These are phyloP conservation scores for Chaetorhynchus papuensis DNA, from an alignment of 2,113 vertebrate species.

Conservation along the genomic window DNA sequence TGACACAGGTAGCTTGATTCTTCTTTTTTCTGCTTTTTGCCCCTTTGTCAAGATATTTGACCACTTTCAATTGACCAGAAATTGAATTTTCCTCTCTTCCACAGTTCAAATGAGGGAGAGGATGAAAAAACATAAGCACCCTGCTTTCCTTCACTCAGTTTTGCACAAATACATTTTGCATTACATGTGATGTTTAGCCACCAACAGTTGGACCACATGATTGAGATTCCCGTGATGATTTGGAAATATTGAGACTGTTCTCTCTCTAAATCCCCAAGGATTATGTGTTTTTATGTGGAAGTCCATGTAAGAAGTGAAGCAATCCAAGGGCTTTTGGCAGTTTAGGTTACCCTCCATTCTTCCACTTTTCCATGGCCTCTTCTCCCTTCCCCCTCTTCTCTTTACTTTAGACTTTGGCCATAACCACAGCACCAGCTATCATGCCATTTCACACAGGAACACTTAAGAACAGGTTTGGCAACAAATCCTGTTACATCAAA, in stretches of 20 bases:
- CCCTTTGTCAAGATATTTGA: neutral
- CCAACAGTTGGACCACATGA: neutral
- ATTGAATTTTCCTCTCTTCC: neutral
- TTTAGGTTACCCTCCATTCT: neutral
- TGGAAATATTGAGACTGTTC: slow-evolving; percentile 15
- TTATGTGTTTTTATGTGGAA: neutral
- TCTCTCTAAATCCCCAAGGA: slow-evolving; percentile 1
- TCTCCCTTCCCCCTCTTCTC: neutral
- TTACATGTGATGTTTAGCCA: neutral
- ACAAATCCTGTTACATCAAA: neutral
- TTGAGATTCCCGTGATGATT: neutral
- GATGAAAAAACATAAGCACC: neutral
- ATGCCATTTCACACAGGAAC: neutral
- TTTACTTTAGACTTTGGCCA: neutral
- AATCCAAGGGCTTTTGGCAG: neutral
- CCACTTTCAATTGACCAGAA: neutral
- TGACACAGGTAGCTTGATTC: neutral
- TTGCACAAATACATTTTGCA: neutral
- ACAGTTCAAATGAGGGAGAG: neutral
- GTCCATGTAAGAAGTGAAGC: neutral
- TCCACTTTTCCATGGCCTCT: neutral
- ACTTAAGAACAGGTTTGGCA: slow-evolving; percentile 2
- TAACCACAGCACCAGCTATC: neutral
- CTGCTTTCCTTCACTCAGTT: neutral
- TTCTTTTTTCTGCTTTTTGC: neutral